Evolutionary conservation across 2,888 invertebrate genomes (phyloP).

Genomic region (Protonemura montana): DNA sequence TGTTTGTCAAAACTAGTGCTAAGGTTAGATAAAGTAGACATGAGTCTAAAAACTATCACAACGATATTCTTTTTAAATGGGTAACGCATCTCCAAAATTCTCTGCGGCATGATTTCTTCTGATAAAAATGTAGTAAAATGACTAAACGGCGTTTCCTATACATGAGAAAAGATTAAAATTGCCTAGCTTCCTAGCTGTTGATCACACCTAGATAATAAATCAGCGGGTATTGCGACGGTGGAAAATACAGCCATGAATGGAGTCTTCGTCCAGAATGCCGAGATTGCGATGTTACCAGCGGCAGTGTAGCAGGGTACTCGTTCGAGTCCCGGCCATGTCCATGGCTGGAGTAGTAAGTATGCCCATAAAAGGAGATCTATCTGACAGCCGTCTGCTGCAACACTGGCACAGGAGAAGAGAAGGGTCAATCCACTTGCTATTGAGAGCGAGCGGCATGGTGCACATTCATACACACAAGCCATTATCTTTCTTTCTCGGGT

Average conservation of each 20-base stretch:
- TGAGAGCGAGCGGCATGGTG: slow-evolving; percentile 20
- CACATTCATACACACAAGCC: background rate
- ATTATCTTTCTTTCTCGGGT: background rate
- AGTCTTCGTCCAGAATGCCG: background rate
- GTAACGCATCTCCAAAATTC: no score
- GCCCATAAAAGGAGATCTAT: slow-evolving; percentile 29
- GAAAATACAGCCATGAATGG: slow-evolving; percentile 23
- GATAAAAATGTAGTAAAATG: no score
- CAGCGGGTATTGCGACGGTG: background rate
- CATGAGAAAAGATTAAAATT: no score
- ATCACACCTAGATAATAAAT: background rate
- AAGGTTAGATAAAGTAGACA: no score
- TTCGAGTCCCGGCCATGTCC: slow-evolving; percentile 33
- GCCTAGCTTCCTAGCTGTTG: no score
- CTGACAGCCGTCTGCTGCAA: background rate
- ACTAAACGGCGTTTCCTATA: no score
- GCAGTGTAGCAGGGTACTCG: background rate
- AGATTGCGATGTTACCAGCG: background rate
- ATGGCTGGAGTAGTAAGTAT: slow-evolving; percentile 27
- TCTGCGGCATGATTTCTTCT: no score
- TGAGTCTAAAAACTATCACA: no score
- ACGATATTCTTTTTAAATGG: no score
- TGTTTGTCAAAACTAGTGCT: no score
- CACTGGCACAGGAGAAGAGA: slow-evolving; percentile 13
- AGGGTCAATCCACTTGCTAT: slow-evolving; percentile 40